These are phyloP conservation scores for Caenorhabditis auriculariae DNA, from an alignment of 2,888 invertebrate genomes.

Conservation along the genomic window DNA sequence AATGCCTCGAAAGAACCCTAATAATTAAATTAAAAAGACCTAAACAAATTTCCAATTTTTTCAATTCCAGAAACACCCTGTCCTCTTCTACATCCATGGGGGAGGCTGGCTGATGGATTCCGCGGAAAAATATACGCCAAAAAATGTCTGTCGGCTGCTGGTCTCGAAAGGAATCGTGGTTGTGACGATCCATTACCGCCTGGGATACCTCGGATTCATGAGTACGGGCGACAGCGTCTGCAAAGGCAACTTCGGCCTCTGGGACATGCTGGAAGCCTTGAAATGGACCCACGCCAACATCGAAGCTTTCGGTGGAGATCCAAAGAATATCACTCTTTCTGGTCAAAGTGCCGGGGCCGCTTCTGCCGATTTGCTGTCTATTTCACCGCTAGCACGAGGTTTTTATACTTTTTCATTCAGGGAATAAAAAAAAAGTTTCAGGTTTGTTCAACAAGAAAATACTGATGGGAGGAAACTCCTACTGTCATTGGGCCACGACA, in stretches of 20 bases:
- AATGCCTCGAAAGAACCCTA: neutral
- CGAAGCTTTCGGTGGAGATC: constrained; percentile 50
- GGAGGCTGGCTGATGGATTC: constrained; percentile 55
- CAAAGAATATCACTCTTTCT: constrained; percentile 47
- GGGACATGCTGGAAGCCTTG: constrained; percentile 43
- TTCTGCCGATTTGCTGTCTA: constrained; percentile 49
- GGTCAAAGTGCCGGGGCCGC: constrained; percentile 58
- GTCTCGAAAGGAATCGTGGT: constrained; percentile 53
- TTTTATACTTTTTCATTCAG: neutral
- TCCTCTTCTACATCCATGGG: constrained; percentile 59
- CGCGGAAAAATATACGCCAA: constrained; percentile 37
- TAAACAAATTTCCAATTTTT: too few relatives aligned
- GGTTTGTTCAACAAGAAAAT: constrained; percentile 55
- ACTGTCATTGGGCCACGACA: constrained; percentile 53
- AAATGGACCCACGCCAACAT: constrained; percentile 53
- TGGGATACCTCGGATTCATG: constrained; percentile 58
- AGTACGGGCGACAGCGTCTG: constrained; percentile 50
- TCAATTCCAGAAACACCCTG: constrained; percentile 50
- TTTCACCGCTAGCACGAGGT: constrained; percentile 50
- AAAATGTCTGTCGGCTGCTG: constrained; percentile 49
- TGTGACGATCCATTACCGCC: constrained; percentile 57
- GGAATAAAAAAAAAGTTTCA: constrained; percentile 5
- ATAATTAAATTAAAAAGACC: constrained; percentile 3
- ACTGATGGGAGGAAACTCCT: constrained; percentile 53
- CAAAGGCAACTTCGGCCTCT: constrained; percentile 41